Base-by-base conservation (phyloP, 1,140 invertebrate species). In the Eumeta japonica region DNA sequence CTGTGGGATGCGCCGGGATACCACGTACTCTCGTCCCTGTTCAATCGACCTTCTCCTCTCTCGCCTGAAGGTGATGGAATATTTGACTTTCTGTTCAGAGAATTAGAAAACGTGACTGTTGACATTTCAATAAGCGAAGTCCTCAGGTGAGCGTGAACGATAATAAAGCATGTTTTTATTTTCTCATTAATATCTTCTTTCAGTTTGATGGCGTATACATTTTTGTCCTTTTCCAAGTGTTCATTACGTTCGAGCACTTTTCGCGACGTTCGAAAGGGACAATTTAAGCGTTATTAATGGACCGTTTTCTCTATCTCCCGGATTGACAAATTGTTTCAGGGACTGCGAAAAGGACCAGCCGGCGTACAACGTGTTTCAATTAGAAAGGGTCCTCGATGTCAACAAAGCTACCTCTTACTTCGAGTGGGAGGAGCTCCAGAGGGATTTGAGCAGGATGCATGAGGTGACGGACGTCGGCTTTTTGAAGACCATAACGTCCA, bases 331-430 rank as follows among this genome's bases (percentile, higher is more conserved):
- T n/a, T 29, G 39, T 54, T 70, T 41, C 52, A 88, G 86, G 50
- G 82, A 83, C 48, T 89, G 87, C 58, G 77, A 83, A 59, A 63
- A 80, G 47, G 85, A 88, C 54, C 76, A 81, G 46, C 75, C 86
- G 41, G 79, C 81, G 18, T 89, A 88, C 74, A 67, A 78, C 29
- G 81, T 84, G n/a, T 87, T 88, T 57, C 79, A 83, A 56, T 65
- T 89, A 40, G 78, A 84, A 45, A 79, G 76, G 52, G 72, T 83
- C 40, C 62, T 82, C 35, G 83, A 87, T 57, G 67, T 86, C 20
- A 84, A 85, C 44, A 59, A 60, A 37, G 63, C 75, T 37, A 76
- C 76, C 3, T 79, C 78, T 35, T 77, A 83, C 52, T 80, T 81
- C 51, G 77, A 77, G 35, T 87, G 84, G 84, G 61, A 68, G 1